A percentile compares a stretch with the other conserved stretches of the same genome.
Conservation (phyloP, 2,113 vertebrate species). For the Nipponia nippon region DNA sequence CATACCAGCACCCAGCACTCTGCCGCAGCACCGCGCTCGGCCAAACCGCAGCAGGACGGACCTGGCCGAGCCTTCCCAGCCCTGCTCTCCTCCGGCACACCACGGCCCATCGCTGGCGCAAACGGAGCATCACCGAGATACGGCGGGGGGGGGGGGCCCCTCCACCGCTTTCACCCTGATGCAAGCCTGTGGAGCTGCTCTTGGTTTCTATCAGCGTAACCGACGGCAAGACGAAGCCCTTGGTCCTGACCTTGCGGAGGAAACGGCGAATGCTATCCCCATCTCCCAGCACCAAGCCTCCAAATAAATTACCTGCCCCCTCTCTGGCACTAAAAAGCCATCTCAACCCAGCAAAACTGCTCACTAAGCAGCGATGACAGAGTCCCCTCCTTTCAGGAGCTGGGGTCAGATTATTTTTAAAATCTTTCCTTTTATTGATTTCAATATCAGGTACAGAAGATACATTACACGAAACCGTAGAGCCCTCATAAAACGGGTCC, state of each 20-base stretch:
- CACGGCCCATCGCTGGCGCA: background rate
- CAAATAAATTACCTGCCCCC: background rate
- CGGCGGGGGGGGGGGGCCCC: too few species aligned
- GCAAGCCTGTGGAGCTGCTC: background rate
- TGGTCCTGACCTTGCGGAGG: background rate
- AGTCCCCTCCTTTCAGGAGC: background rate
- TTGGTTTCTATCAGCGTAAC: background rate
- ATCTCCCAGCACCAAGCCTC: background rate
- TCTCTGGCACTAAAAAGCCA: background rate
- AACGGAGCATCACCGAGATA: background rate
- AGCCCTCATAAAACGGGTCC: background rate
- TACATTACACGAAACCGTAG: background rate
- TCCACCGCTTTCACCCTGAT: background rate
- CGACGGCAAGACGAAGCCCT: background rate
- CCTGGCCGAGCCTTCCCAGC: accelerated
- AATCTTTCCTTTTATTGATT: constrained; percentile 21
- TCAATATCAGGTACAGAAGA: background rate
- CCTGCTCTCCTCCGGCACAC: background rate
- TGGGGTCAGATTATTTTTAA: background rate
- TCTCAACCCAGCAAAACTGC: background rate
- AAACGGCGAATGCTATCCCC: background rate
- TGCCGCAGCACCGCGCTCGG: accelerated
- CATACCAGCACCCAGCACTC: accelerated
- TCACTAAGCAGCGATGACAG: background rate
- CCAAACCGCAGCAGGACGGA: background rate